Base-by-base conservation (phyloP, 2,888 invertebrate species). In the Ectemnius continuus region DNA sequence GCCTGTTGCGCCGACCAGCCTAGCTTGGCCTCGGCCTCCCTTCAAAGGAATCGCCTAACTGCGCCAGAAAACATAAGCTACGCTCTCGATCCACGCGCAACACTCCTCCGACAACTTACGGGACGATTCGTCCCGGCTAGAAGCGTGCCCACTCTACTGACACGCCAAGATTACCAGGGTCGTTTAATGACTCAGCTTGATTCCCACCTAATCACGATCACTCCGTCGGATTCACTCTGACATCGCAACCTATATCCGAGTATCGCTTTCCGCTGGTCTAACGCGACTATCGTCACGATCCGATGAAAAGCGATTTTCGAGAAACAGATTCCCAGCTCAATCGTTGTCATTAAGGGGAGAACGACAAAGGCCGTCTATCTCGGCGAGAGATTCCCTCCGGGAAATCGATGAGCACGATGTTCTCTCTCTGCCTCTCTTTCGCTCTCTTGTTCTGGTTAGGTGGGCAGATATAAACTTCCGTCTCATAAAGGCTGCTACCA, bases 331-430 rank as follows among this genome's bases (percentile, higher is more conserved):
- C 36, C 8, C 36, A 2, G 36, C 4, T 36, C 36, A 11, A 36
- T 36, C 36, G 36, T 11, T 11, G 36, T 36, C 36, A 36, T 36
- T 36, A 36, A 36, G 36, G 36, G 36, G 36, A 36, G 8, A 36
- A 36, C 11, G 36, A 36, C 36, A 36, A 36, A 36, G 36, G 36
- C 23, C 0, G 23, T 23, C 23, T 23, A 23, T 23, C 23, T 23
- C 23, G 23, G 0, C 36, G 36, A 36, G 36, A 8, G 8, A 36
- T 36, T 36, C 36, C 36, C 36, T 36, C 4, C 11, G 71, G 52
- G 48, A 71, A 71, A 75, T 71, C 71, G 74, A 75, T 75, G 67
- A 36, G 36, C 0, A 23, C 23, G 23, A 23, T 23, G 23, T 3
- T 23, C 23, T 23, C 23, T 23, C 36, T 36, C 23, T 23, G 3